phyloP scores from a whole-genome alignment of 2,113 vertebrate species.

The Cynocephalus volans region DNA sequence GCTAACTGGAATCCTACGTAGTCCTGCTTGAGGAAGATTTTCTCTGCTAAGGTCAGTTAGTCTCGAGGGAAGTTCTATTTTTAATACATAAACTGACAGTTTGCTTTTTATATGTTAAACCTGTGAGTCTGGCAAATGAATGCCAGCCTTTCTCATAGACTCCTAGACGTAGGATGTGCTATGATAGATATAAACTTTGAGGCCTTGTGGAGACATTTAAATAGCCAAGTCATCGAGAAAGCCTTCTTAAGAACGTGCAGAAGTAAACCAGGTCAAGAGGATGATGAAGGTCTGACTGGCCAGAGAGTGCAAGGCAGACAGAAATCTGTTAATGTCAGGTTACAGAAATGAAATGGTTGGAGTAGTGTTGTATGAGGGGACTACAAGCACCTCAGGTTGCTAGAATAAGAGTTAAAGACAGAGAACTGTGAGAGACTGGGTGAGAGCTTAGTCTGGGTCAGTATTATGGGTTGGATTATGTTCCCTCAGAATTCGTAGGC shows the following conservation, averaged over 20 bases:
- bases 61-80: neutral
- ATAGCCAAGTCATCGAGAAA: accelerated
- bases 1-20: neutral
- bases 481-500: neutral
- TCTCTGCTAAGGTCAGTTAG: neutral
- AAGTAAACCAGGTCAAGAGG: neutral
- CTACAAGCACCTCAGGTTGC: neutral
- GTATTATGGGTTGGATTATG: neutral
- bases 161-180: neutral
- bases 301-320: neutral
- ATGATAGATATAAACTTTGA: neutral
- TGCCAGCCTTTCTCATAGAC: neutral
- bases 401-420: neutral
- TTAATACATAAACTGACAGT: neutral
- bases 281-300: neutral
- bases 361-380: neutral
- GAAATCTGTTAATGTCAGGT: neutral
- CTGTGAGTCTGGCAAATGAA: neutral
- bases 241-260: too few species aligned
- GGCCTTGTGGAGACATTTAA: neutral
- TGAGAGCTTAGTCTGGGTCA: neutral
- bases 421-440: neutral
- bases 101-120: neutral
- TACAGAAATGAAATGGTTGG: neutral
- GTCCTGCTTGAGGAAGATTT: neutral